phyloP scores from a whole-genome alignment of 53 echinoderm and acorn worm species.

The Temnopleurus reevesii region DNA sequence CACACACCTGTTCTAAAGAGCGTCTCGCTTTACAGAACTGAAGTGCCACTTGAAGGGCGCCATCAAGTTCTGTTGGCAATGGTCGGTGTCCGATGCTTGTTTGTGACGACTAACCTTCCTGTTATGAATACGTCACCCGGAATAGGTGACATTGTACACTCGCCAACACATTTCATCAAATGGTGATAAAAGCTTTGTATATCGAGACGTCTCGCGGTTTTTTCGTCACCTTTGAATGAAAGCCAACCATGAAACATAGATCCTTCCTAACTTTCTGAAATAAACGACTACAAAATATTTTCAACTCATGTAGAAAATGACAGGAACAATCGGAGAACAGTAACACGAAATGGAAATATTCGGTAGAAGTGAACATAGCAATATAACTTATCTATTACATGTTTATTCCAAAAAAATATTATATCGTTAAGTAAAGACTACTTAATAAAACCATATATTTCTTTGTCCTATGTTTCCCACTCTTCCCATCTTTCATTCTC shows the following conservation, averaged over 20 bases:
- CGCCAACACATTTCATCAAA: neutral
- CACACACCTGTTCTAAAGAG: slow-evolving; percentile 2
- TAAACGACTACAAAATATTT: no score
- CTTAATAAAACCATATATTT: no score
- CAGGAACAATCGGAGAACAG: no score
- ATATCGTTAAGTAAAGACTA: no score
- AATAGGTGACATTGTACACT: neutral
- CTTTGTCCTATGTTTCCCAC: no score
- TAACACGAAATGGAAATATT: no score
- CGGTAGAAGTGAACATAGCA: no score
- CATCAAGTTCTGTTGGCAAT: neutral
- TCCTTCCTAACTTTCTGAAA: neutral
- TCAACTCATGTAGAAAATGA: no score
- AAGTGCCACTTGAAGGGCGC: slow-evolving; percentile 4
- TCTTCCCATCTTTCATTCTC: no score
- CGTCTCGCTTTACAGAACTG: neutral
- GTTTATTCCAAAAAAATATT: no score
- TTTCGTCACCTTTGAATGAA: neutral
- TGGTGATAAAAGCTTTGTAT: slow-evolving; percentile 17
- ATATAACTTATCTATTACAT: no score
- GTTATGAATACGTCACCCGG: neutral
- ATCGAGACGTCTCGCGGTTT: neutral
- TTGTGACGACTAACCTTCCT: slow-evolving; percentile 7
- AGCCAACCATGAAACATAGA: neutral
- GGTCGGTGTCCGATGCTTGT: slow-evolving; percentile 7